Conservation (phyloP, 37 sponge, comb jelly and placozoan genomes). For the Bolinopsis microptera region DNA sequence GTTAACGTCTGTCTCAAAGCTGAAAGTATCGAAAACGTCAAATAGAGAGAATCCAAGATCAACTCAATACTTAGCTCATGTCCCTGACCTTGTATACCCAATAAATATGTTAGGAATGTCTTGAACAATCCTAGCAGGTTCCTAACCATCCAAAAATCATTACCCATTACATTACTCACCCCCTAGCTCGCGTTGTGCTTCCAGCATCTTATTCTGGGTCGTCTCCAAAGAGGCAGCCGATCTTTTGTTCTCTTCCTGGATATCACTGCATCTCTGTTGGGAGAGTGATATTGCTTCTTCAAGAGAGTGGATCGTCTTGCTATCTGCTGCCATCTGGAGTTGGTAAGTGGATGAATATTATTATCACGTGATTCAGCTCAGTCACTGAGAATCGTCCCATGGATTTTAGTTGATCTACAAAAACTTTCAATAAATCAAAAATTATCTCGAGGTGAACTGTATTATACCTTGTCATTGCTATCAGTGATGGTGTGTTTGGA, state of each 20-base stretch:
- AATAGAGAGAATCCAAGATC: neutral
- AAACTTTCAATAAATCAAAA: too few species aligned
- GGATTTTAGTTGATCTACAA: too few species aligned
- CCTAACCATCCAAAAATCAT: too few species aligned
- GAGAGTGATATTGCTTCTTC: constrained; percentile 22
- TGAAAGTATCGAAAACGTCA: neutral
- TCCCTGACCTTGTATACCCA: too few species aligned
- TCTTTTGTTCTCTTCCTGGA: constrained; percentile 34
- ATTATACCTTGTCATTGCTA: constrained; percentile 41
- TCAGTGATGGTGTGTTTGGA: constrained; percentile 32
- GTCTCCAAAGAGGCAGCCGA: neutral
- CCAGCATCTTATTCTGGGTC: constrained; percentile 7
- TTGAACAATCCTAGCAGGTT: too few species aligned
- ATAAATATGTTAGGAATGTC: too few species aligned
- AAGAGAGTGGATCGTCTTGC: constrained; percentile 2
- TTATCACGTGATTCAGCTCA: too few species aligned
- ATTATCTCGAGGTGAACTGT: too few species aligned
- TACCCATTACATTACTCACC: too few species aligned
- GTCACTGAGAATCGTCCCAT: too few species aligned
- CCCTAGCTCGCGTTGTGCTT: constrained; percentile 43
- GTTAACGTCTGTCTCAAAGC: constrained; percentile 20
- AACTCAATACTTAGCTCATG: neutral
- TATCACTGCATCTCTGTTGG: constrained; percentile 47
- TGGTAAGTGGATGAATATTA: too few species aligned
- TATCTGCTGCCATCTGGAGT: constrained; percentile 31